Evolutionary conservation across 2,797 vertebrate species (phyloP), one percentile per base, ranked within the genome.

Genomic region (Sebastes diploproa): DNA sequence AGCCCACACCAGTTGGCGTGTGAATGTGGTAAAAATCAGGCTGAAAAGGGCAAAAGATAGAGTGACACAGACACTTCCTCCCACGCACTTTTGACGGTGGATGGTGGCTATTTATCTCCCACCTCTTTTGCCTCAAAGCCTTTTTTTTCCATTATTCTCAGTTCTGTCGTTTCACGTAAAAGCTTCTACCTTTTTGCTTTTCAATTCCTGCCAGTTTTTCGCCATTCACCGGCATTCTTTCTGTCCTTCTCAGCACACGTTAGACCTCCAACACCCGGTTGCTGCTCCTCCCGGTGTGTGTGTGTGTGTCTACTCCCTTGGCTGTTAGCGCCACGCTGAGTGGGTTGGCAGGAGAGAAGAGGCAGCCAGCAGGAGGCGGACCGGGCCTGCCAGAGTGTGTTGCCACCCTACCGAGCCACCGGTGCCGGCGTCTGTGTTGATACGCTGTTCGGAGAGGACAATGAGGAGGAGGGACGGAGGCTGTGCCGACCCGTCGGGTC

Each of bases 291-390:
- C 82, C 71, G 62, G 22, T 52, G 67, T 42, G 38, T 55, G 67
- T 23, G 70, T 23, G 70, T n/a, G 72, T 46, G 72, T 75, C 36
- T 11, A 13, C 81, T 88, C 78, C 74, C 84, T 16, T 77, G 75
- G 79, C 85, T 85, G 87, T 89, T 80, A 85, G 85, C 80, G 30
- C 80, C 88, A 88, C 9, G 73, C 85, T 82, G 91, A 77, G 88
- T 62, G 85, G 82, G 88, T 32, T 93, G 93, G 92, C 91, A 87
- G 90, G 65, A 76, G 81, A 83, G 87, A 77, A 82, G 80, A 87
- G 80, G 75, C 76, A 66, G 80, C 50, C 90, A 79, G 88, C 86
- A 46, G 90, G 91, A 88, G 88, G 90, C 16, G 61, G 81, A 68
- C 29, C 60, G 2, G 32, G 30, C 64, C 89, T 90, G 91, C 86